phyloP scores from a whole-genome alignment of 2,888 invertebrate species.

The Papilio protenor region DNA sequence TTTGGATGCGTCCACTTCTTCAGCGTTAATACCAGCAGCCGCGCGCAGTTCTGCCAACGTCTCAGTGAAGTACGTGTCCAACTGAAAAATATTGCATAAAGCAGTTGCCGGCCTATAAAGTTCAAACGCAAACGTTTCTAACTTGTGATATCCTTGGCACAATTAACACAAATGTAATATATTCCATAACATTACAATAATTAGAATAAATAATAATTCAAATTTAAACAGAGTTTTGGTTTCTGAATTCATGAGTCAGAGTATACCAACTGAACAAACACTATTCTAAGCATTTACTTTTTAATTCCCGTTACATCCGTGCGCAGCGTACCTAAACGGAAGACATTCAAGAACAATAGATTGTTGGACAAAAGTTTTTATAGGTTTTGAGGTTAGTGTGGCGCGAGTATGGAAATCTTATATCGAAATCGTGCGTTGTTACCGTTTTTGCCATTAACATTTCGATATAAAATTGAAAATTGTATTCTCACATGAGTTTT shows the following conservation, averaged over 20 bases:
- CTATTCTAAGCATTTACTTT: not conserved
- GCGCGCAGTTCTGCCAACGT: conserved; percentile 73
- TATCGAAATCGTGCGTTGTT: not conserved
- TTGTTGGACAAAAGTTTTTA: conserved; percentile 11
- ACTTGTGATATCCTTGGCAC: not conserved
- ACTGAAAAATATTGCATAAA: conserved; percentile 56
- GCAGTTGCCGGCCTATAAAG: not conserved
- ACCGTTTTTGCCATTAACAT: not conserved
- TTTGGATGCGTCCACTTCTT: conserved; percentile 64
- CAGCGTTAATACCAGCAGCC: conserved; percentile 72
- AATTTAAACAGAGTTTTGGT: no score
- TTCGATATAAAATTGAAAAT: not conserved
- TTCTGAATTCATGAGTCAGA: not conserved
- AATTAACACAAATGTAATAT: not conserved
- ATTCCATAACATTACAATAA: not conserved
- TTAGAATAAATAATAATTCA: no score
- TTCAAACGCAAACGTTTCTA: not conserved
- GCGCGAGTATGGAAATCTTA: not conserved
- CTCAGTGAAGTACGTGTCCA: conserved; percentile 72
- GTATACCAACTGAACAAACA: not conserved
- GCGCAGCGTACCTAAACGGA: conserved; percentile 5
- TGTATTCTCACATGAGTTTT: not conserved
- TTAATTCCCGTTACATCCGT: conserved; percentile 1
- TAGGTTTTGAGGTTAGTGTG: conserved; percentile 18
- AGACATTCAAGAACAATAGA: conserved; percentile 18